Percentiles rank a stretch among this genome's conserved stretches.
These are phyloP conservation scores for Fregetta grallaria DNA, from an alignment of 2,113 vertebrate species.

Conservation along the genomic window DNA sequence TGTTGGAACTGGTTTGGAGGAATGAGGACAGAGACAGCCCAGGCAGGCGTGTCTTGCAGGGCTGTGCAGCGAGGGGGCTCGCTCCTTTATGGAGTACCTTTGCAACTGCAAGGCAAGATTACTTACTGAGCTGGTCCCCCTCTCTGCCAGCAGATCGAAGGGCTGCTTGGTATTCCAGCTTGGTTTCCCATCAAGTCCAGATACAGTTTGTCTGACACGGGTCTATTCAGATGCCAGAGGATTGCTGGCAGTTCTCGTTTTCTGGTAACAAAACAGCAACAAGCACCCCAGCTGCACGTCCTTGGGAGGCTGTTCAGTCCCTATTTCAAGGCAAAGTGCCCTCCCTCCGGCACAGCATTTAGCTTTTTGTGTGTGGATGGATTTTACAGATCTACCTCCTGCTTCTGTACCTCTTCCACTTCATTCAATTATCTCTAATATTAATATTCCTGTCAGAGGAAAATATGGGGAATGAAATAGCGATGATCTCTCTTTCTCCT, in stretches of 20 bases:
- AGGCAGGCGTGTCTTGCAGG: conserved; percentile 51
- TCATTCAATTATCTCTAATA: background rate
- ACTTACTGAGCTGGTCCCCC: background rate
- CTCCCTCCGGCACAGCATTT: background rate
- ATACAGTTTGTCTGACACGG: conserved; percentile 32
- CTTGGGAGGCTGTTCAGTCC: conserved; percentile 20
- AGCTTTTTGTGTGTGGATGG: background rate
- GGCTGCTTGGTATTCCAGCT: conserved; percentile 45
- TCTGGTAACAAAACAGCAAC: conserved; percentile 45
- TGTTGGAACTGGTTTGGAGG: conserved; percentile 22
- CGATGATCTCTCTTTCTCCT: background rate
- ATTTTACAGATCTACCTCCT: conserved; percentile 28
- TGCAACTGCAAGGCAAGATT: background rate
- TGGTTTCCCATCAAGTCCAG: background rate
- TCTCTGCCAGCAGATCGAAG: background rate
- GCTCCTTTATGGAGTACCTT: conserved; percentile 27
- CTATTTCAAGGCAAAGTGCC: conserved; percentile 41
- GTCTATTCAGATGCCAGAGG: conserved; percentile 40
- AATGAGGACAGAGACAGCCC: conserved; percentile 1
- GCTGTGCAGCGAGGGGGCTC: background rate
- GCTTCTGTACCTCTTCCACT: background rate
- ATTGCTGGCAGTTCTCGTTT: conserved; percentile 28
- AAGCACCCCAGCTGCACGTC: conserved; percentile 45
- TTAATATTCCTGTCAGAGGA: conserved; percentile 9
- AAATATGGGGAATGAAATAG: background rate